phyloP scores from a whole-genome alignment of 2,888 invertebrate genomes.

The Rugalucina vietnamica region DNA sequence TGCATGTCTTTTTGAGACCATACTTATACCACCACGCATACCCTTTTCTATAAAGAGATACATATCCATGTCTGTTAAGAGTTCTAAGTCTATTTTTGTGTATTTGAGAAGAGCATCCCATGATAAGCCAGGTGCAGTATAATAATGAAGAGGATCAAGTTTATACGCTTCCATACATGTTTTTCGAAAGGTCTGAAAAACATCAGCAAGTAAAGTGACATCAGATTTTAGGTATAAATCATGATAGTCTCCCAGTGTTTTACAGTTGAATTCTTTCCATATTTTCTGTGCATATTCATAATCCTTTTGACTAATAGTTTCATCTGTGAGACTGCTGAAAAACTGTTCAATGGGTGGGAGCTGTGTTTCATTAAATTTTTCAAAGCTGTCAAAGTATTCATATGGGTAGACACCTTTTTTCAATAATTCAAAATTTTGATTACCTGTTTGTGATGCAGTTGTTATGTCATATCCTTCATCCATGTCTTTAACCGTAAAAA shows the following conservation, averaged over 20 bases:
- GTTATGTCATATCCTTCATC: conserved; percentile 6
- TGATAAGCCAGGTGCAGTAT: conserved; percentile 72
- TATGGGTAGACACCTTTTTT: conserved; percentile 51
- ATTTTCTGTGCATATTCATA: conserved; percentile 59
- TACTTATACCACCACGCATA: conserved; percentile 58
- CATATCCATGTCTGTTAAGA: conserved; percentile 73
- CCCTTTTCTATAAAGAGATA: conserved; percentile 62
- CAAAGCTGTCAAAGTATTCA: conserved; percentile 26
- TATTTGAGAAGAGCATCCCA: conserved; percentile 77
- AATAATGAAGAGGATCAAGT: conserved; percentile 74
- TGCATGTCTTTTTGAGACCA: conserved; percentile 66
- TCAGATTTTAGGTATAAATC: conserved; percentile 66
- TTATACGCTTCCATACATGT: conserved; percentile 66
- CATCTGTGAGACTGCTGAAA: conserved; percentile 40
- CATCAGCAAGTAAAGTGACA: conserved; percentile 74
- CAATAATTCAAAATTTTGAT: not conserved
- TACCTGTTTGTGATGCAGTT: not conserved
- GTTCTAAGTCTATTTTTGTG: conserved; percentile 68
- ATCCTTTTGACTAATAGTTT: conserved; percentile 59
- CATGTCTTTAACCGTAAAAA: conserved; percentile 19
- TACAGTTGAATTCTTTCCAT: conserved; percentile 54
- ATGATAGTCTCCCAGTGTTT: conserved; percentile 69
- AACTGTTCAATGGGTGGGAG: conserved; percentile 46
- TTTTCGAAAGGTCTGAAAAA: conserved; percentile 78
- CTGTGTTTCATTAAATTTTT: conserved; percentile 48